These are phyloP conservation scores for Nysson spinosus DNA, from an alignment of 2,888 invertebrate genomes.

Conservation along the genomic window DNA sequence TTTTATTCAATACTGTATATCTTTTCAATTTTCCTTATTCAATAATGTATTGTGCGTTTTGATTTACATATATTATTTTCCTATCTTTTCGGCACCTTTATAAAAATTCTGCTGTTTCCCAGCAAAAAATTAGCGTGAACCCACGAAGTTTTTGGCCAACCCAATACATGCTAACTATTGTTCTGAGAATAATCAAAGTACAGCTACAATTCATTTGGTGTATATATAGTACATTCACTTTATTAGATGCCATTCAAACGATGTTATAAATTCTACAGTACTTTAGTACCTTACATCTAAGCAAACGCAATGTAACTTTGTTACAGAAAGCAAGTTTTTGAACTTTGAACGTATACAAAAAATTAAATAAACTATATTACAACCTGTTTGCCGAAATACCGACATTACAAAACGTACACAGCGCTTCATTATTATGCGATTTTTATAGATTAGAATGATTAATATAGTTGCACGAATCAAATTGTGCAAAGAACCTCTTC, in stretches of 20 bases:
- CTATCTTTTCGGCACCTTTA: no score
- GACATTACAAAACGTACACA: conserved; percentile 23
- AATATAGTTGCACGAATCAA: conserved; percentile 21
- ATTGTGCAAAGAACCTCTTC: conserved; percentile 12
- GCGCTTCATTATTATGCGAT: conserved; percentile 33
- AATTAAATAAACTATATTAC: conserved; percentile 63
- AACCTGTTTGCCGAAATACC: conserved; percentile 39
- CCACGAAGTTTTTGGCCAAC: no score
- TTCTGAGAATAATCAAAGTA: conserved; percentile 7
- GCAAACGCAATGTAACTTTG: conserved; percentile 48
- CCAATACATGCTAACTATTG: no score
- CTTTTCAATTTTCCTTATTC: no score
- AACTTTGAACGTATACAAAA: conserved; percentile 57
- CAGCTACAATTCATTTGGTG: background rate
- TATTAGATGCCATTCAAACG: conserved; percentile 59
- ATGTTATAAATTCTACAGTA: conserved; percentile 52
- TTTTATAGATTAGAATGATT: conserved; percentile 6
- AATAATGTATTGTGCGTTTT: no score
- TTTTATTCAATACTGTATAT: no score
- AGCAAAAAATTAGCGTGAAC: no score
- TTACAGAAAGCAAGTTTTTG: conserved; percentile 46
- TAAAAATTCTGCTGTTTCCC: no score
- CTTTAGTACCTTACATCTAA: conserved; percentile 40
- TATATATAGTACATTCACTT: conserved; percentile 22
- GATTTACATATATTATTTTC: no score